Evolutionary conservation across 2,797 vertebrate species (phyloP), one percentile per base, ranked within the genome.

Genomic region (Ataeniobius toweri): DNA sequence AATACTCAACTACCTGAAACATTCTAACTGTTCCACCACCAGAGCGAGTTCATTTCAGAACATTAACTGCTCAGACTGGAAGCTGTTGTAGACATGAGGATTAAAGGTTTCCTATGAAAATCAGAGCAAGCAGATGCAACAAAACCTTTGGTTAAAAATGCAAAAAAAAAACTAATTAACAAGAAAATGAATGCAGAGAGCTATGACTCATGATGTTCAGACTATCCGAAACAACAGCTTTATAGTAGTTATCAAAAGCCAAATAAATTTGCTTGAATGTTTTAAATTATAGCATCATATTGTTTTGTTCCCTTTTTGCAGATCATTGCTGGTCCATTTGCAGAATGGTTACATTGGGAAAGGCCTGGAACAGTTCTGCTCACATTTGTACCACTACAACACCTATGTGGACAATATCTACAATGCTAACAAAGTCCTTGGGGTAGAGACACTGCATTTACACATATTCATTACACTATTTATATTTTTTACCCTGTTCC

Each of bases 381-480:
- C 88, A 90, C 93, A 96, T 74, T 94, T 96, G 79, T 93, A 95
- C 86, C 93, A 92, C 92, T 96, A 97, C 93, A 93, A 80, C 71
- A 89, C 83, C 18, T 96, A 94, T 0, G 63, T 88, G 88, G 96
- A 97, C 95, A 97, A 97, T 88, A 91, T 83, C 65, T 95, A 96
- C 75, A 86, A 87, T 9, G 91, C 95, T 92, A 94, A 92, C 87
- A 97, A 93, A 85, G 91, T 94, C 80, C 95, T 97, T 22, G 74
- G 87, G 96, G 96, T 97, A 95, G 84, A 94, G 90, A 95, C 26
- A 44, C 61, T 51, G n/a, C 9, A 41, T 68, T 71, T 74, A 13
- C 20, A 5, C 20, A 56, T 13, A 12, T 50, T 4, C 36, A 50
- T 50, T 13, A 50, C 48, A 50, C 3, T 50, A 50, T 50, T 13